These are phyloP conservation scores for Drosophila guanche DNA, from an alignment of 1,140 invertebrate genomes.

Conservation along the genomic window DNA sequence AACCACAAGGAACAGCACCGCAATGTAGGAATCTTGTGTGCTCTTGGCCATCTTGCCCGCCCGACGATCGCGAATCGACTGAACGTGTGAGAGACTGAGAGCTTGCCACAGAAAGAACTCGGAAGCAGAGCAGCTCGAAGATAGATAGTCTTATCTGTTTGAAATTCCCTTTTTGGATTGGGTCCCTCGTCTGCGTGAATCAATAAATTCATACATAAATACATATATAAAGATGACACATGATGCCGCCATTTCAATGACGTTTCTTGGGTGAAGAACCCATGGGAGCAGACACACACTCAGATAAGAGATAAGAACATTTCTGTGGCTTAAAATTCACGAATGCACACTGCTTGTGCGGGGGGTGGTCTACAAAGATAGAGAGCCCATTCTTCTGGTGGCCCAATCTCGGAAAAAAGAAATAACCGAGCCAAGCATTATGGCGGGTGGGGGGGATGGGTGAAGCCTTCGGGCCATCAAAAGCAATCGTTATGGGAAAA, in stretches of 20 bases:
- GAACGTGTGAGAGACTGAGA: background rate
- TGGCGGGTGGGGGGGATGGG: no score
- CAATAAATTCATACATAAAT: constrained; percentile 7
- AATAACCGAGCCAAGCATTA: no score
- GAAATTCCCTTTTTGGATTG: constrained; percentile 29
- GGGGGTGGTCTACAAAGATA: constrained; percentile 2
- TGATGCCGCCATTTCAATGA: constrained; percentile 33
- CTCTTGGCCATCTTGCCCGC: constrained; percentile 35
- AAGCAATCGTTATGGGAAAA: no score
- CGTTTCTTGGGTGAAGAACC: constrained; percentile 34
- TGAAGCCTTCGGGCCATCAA: no score
- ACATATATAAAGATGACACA: constrained; percentile 16
- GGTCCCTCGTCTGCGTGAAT: constrained; percentile 1
- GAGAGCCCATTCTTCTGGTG: background rate
- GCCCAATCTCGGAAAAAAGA: no score
- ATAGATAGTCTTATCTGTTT: constrained; percentile 40
- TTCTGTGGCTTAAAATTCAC: constrained; percentile 23
- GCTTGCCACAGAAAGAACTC: constrained; percentile 1
- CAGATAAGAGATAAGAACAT: constrained; percentile 10
- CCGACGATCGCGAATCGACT: constrained; percentile 54
- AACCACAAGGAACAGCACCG: background rate
- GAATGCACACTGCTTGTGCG: constrained; percentile 11
- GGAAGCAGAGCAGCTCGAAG: constrained; percentile 15
- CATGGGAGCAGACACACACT: background rate
- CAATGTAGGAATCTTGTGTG: background rate